These are phyloP conservation scores for Drosophila maculinotata DNA, from an alignment of 2,888 invertebrate genomes.

Conservation along the genomic window DNA sequence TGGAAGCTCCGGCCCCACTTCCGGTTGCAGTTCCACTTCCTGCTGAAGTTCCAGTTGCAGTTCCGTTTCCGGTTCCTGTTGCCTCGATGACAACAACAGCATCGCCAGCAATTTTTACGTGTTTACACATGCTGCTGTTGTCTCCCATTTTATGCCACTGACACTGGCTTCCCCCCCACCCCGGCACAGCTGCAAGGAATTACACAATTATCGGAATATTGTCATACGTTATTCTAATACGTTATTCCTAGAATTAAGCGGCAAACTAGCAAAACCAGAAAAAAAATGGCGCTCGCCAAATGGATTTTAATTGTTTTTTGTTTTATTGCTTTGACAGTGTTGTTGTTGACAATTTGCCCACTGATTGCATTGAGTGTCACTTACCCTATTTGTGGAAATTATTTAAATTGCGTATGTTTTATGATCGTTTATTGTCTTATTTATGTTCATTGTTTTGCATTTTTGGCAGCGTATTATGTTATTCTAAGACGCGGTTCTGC, in stretches of 20 bases:
- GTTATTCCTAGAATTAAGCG: not conserved
- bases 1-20: conserved; percentile 5
- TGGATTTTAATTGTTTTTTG: conserved; percentile 24
- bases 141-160: conserved; percentile 63
- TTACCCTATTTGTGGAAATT: conserved; percentile 35
- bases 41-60: no score
- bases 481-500: conserved; percentile 39
- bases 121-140: conserved; percentile 57
- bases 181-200: conserved; percentile 35
- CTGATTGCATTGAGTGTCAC: conserved; percentile 9
- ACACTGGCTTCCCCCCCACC: conserved; percentile 27
- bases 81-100: conserved; percentile 2
- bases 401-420: conserved; percentile 39
- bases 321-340: not conserved
- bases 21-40: no score
- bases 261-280: conserved; percentile 38
- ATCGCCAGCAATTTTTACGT: conserved; percentile 35
- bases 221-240: no score
- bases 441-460: conserved; percentile 54
- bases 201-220: not conserved
- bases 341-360: not conserved
- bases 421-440: conserved; percentile 38
- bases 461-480: conserved; percentile 36
- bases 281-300: conserved; percentile 62
- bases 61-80: not conserved